Evolutionary conservation across 1,140 invertebrate species (phyloP), one percentile per base, ranked within the genome.

Genomic region (Anastrepha ludens): DNA sequence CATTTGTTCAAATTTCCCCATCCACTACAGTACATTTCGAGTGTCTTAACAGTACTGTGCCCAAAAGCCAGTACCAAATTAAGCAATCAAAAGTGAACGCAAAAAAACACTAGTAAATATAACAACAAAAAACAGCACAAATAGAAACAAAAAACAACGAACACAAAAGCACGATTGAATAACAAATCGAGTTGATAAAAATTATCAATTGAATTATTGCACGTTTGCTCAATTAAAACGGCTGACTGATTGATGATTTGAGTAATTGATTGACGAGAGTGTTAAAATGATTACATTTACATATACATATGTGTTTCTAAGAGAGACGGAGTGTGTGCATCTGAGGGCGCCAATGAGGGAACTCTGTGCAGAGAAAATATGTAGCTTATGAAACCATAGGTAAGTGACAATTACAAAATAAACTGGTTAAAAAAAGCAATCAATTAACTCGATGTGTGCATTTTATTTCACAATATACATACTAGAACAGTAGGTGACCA

Each of bases 151-250:
- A 8, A 6, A 39, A 86, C 29, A 60, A 62, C n/a, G 59, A 59
- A 85, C 50, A 85, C 81, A 60, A 17, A 62, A 86, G 5, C 39
- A 62, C 50, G 39, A 58, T 20, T 81, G 74, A 81, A 81, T 81
- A 81, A 81, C 6, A 81, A 81, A 55, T 81, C 74, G 74, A 3
- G 74, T 55, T 81, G 74, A 81, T 81, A 81, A 81, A 81, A 81
- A 81, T 81, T 81, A 81, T 81, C 74, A 81, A 81, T 81, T 81
- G 74, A 81, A 81, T 81, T 81, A 81, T 81, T 81, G 50, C 74
- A 81, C 74, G 74, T 81, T 81, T 81, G 74, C n/a, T 81, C 74
- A 81, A 81, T 81, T 81, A 81, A 81, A 81, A 81, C 47, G 74
- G 50, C 74, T 55, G 50, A 29, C 74, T 81, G 74, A 81, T 81